phyloP scores from a whole-genome alignment of 2,797 vertebrate species.

The Echeneis naucrates region DNA sequence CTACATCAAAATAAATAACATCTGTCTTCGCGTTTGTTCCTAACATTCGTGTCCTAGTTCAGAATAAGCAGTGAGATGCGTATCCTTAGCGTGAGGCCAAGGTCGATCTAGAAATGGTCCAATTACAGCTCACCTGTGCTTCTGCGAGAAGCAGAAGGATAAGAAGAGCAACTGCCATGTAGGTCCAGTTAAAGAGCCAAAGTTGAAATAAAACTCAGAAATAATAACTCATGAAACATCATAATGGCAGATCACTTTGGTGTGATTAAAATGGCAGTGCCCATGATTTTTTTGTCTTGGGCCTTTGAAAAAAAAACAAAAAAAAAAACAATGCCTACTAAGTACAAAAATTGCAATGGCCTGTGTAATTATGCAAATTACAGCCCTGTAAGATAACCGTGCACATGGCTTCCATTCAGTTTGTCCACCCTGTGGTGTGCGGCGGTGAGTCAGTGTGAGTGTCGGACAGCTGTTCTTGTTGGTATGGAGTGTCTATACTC shows the following conservation, averaged over 20 bases:
- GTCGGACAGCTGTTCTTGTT: background rate
- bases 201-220: background rate
- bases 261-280: background rate
- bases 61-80: slow-evolving; percentile 39
- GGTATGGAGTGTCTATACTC: slow-evolving; percentile 21
- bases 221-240: background rate
- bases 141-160: slow-evolving; percentile 3
- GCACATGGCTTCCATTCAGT: background rate
- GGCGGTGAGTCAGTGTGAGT: no score
- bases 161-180: background rate
- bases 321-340: background rate
- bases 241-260: background rate
- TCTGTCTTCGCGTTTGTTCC: slow-evolving; percentile 36
- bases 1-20: slow-evolving; percentile 55
- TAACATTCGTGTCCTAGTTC: slow-evolving; percentile 59
- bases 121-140: slow-evolving; percentile 29
- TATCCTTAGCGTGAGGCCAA: slow-evolving; percentile 23
- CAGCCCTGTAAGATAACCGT: background rate
- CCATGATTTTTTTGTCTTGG: background rate
- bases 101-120: slow-evolving; percentile 41
- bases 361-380: background rate
- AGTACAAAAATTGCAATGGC: background rate
- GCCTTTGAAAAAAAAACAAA: background rate
- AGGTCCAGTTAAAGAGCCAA: background rate
- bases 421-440: background rate